A percentile compares a stretch with the other conserved stretches of the same genome.
Evolutionary conservation across 2,888 invertebrate genomes (phyloP).

Genomic region (Stenchaetothrips biformis): DNA sequence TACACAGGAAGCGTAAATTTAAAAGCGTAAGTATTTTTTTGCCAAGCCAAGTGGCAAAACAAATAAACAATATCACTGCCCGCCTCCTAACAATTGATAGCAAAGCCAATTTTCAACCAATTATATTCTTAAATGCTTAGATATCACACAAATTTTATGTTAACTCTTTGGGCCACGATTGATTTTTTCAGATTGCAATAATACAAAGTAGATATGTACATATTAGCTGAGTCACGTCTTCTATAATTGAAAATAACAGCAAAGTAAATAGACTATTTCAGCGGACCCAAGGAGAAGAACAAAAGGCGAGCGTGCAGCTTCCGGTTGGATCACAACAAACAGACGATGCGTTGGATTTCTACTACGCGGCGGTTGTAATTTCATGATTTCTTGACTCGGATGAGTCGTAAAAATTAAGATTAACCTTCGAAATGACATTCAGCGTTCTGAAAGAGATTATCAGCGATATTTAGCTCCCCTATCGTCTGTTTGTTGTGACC

Average conservation of each 20-base stretch:
- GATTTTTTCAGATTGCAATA: background rate
- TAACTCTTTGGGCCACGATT: conserved; percentile 6
- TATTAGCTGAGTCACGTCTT: background rate
- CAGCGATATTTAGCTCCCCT: no score
- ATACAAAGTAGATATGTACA: conserved; percentile 4
- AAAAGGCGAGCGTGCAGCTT: no score
- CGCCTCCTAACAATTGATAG: conserved; percentile 2
- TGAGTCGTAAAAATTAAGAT: no score
- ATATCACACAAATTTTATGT: conserved; percentile 24
- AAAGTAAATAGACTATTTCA: no score
- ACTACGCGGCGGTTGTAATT: no score
- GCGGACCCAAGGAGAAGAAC: no score
- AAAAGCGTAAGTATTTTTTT: conserved; percentile 10
- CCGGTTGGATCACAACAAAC: no score
- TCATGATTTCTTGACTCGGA: no score
- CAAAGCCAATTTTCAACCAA: conserved; percentile 12
- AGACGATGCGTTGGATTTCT: no score
- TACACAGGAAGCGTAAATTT: conserved; percentile 1
- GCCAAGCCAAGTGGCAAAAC: background rate
- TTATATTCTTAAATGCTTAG: conserved; percentile 2
- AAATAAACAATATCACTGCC: conserved; percentile 13
- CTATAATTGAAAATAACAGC: background rate
- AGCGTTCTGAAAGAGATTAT: no score
- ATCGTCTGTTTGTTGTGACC: no score
- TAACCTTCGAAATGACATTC: no score